Percentiles rank a stretch among this genome's conserved stretches.
These are phyloP conservation scores for Lamellibrachia satsuma DNA, from an alignment of 2,888 invertebrate genomes.

Conservation along the genomic window DNA sequence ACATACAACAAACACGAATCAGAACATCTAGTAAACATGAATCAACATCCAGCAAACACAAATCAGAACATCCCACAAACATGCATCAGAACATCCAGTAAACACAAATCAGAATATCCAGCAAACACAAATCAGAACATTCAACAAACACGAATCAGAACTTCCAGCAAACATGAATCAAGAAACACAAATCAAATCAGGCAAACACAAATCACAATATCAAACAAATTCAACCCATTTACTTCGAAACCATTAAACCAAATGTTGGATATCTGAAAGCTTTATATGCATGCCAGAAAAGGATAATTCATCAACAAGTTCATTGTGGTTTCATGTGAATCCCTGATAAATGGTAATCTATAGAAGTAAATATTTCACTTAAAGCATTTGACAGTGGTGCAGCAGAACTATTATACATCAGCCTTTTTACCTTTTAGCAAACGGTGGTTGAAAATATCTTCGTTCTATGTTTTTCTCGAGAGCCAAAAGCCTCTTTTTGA, in stretches of 20 bases:
- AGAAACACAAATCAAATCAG: background rate
- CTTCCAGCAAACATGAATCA: background rate
- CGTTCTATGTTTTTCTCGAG: conserved; percentile 91
- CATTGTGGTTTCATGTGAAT: background rate
- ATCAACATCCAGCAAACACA: background rate
- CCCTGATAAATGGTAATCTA: background rate
- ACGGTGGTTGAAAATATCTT: conserved; percentile 90
- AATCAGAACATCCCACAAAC: background rate
- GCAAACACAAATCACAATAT: no score
- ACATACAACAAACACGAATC: background rate
- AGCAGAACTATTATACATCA: background rate
- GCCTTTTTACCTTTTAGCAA: conserved; percentile 70
- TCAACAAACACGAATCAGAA: background rate
- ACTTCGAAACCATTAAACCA: background rate
- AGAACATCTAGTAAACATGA: background rate
- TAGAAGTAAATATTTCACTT: background rate
- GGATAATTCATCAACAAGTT: background rate
- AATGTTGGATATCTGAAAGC: background rate
- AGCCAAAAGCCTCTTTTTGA: conserved; percentile 79
- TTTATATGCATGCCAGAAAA: background rate
- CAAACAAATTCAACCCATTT: no score
- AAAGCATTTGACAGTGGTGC: background rate
- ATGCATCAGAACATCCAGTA: background rate
- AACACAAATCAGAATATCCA: background rate
- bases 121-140: background rate